A percentile compares a stretch with the other conserved stretches of the same genome.
These are phyloP conservation scores for Muricea muricata DNA, from an alignment of 92 coral and sea anemone species.

Conservation along the genomic window DNA sequence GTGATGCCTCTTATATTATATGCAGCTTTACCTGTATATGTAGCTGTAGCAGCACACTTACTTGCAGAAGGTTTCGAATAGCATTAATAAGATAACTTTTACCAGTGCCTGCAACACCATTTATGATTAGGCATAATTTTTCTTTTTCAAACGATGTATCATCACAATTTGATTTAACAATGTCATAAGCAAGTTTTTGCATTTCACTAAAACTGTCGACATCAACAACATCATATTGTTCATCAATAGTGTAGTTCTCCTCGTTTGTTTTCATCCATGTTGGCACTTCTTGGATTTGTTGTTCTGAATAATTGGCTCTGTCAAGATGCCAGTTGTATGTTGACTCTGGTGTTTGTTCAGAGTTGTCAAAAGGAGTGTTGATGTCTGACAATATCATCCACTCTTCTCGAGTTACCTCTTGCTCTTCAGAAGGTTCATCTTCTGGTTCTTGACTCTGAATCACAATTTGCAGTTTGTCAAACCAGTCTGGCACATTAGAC, in stretches of 20 bases:
- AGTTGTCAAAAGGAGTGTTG: constrained; percentile 33
- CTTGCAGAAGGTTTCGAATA: background rate
- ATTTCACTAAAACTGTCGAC: background rate
- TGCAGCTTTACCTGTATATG: background rate
- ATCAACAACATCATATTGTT: background rate
- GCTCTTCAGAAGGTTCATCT: background rate
- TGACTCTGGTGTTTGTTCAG: constrained; percentile 26
- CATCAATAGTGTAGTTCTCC: background rate
- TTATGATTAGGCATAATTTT: constrained; percentile 45
- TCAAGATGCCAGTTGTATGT: constrained; percentile 48
- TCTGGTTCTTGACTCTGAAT: constrained; percentile 3
- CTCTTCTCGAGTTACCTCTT: background rate
- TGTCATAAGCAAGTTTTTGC: background rate
- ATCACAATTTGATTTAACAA: background rate
- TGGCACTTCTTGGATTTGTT: background rate
- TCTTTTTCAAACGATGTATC: constrained; percentile 40
- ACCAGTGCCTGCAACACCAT: background rate
- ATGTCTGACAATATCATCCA: constrained; percentile 50
- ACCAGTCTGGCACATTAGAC: constrained; percentile 1
- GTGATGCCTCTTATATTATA: constrained; percentile 19
- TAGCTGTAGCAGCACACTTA: background rate
- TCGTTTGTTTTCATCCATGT: background rate
- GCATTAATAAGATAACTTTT: background rate
- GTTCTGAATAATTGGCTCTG: constrained; percentile 3
- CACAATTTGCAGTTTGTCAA: constrained; percentile 5